Evolutionary conservation across 2,797 vertebrate species (phyloP), one percentile per base, ranked within the genome.

Genomic region (Tangara arthus): DNA sequence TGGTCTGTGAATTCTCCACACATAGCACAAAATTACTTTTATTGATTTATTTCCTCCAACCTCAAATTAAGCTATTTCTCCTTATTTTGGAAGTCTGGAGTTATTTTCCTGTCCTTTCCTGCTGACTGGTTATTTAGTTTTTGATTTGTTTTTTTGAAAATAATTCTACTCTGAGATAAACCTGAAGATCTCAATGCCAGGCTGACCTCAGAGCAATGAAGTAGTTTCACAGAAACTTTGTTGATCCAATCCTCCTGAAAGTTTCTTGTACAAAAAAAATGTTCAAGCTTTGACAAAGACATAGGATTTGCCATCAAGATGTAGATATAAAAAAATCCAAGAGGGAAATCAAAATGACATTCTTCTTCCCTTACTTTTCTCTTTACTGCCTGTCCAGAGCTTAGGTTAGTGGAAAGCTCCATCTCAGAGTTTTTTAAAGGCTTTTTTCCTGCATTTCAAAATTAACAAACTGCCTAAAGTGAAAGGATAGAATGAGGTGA

Each of bases 11-110:
- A 69, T 6, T 30, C 35, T 89, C 85, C 87, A 86, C 55, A 92
- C 3, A 13, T 55, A 87, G 42, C 17, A 80, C 68, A 83, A 93
- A 94, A 96, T 95, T 93, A 69, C 72, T 91, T 95, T 78, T 93
- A 91, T 93, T 55, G 53, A 89, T 97, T 90, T 87, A 89, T 84
- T 95, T 93, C 28, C 35, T 95, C 61, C 68, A 95, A 34, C 6
- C 3, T 61, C 60, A 89, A n/a, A 75, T 89, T 80, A 85, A 69
- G 65, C 39, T 73, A 70, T 80, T 92, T 73, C 30, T 89, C 30
- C 42, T 85, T 68, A 68, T 90, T 89, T 82, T 82, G 78, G 79
- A 87, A 71, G 55, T 66, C 56, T 72, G n/a, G 42, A 12, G 7
- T 55, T 64, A 61, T 63, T 85, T 78, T 28, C 9, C 30, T 35